Evolutionary conservation across 2,888 invertebrate genomes (phyloP).

Genomic region (Dasypogon diadema): DNA sequence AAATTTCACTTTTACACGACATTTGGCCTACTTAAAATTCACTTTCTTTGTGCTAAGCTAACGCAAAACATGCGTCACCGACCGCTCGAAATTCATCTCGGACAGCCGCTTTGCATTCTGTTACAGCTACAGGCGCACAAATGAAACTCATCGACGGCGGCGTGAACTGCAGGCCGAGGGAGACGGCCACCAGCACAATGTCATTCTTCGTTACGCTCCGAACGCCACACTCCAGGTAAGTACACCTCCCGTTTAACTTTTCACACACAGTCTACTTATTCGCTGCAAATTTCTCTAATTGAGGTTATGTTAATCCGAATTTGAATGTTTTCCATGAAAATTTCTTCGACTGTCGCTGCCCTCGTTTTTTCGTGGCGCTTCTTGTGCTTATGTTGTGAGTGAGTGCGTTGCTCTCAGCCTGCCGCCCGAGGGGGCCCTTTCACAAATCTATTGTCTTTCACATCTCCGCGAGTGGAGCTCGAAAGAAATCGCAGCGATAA

Average conservation of each 20-base stretch:
- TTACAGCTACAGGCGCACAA: neutral
- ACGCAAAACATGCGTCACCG: constrained; percentile 28
- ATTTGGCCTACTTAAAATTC: constrained; percentile 49
- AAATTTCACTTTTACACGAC: constrained; percentile 51
- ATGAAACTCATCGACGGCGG: neutral
- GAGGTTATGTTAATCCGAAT: constrained; percentile 48
- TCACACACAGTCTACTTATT: neutral
- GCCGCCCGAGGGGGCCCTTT: constrained; percentile 8
- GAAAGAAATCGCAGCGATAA: constrained; percentile 26
- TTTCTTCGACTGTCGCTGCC: constrained; percentile 40
- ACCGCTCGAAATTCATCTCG: neutral
- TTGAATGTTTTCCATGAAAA: constrained; percentile 38
- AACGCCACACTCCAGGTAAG: constrained; percentile 17
- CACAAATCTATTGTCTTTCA: constrained; percentile 10
- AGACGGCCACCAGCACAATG: neutral
- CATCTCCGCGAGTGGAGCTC: neutral
- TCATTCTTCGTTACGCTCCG: neutral
- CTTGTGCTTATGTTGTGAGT: neutral
- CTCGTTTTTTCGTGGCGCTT: constrained; percentile 9
- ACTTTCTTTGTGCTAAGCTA: constrained; percentile 47
- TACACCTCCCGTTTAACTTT: neutral
- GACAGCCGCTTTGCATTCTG: neutral
- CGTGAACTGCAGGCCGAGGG: constrained; percentile 22
- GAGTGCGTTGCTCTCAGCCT: constrained; percentile 31
- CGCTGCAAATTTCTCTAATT: constrained; percentile 43